phyloP scores from a whole-genome alignment of 2,888 invertebrate species.

The Linnaemya vulpina region DNA sequence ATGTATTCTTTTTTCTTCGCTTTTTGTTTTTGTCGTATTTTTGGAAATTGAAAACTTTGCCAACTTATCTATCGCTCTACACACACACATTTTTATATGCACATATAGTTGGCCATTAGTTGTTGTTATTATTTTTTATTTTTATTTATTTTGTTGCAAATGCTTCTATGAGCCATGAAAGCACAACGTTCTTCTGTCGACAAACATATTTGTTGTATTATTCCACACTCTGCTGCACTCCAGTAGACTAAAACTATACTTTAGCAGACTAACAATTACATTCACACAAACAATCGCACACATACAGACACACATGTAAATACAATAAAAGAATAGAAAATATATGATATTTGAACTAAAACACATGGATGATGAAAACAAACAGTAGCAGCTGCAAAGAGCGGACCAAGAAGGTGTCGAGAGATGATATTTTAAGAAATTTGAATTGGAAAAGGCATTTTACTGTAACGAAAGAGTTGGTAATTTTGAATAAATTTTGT shows the following conservation, averaged over 20 bases:
- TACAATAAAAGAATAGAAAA: constrained; percentile 18
- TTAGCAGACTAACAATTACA: constrained; percentile 40
- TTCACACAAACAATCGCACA: constrained; percentile 26
- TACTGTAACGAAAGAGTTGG: background rate
- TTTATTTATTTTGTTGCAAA: constrained; percentile 6
- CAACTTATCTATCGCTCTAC: constrained; percentile 60
- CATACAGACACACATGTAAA: constrained; percentile 24
- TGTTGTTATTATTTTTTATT: constrained; percentile 34
- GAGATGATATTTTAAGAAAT: background rate
- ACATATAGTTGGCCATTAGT: constrained; percentile 45
- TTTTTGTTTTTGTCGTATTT: constrained; percentile 32
- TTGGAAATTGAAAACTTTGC: constrained; percentile 62
- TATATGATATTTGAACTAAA: constrained; percentile 54
- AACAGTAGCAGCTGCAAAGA: constrained; percentile 33
- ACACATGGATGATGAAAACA: constrained; percentile 44
- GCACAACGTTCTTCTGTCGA: constrained; percentile 64
- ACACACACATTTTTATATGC: constrained; percentile 4
- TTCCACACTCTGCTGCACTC: constrained; percentile 42
- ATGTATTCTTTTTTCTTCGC: constrained; percentile 44
- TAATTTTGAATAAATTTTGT: constrained; percentile 25
- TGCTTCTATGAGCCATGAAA: constrained; percentile 49
- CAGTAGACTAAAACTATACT: constrained; percentile 56
- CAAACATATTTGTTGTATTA: constrained; percentile 71
- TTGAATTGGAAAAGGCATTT: constrained; percentile 7
- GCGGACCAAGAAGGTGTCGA: constrained; percentile 8